Base-by-base conservation (phyloP, 2,113 vertebrate genomes). In the Hyperoodon ampullatus region DNA sequence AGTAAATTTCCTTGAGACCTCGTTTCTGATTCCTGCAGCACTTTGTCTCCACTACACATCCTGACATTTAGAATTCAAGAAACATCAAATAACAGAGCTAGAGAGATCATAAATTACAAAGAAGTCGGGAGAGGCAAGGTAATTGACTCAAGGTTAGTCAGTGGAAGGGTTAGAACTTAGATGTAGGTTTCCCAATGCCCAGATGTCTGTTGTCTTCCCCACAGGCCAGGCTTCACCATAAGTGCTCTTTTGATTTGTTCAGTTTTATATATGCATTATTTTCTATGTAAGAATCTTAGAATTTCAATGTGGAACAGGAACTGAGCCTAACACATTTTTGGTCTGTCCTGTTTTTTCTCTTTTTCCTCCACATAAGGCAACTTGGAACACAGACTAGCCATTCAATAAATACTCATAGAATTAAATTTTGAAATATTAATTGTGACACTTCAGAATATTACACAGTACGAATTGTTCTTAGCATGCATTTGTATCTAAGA, bases 341-440 rank as follows among this genome's bases (percentile, higher is more conserved):
- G 6, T 77, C 55, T 55, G 10, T 24, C 21, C 47, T 60, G 23
- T 35, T 72, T 55, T 87, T 39, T 89, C 50, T 96, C 39, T 90
- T 80, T 72, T 91, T 86, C 30, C 21, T 77, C 50, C 14, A 63
- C 12, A n/a, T 28, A 85, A 96, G 42, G 11, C 72, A 93, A 61
- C 50, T 68, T 0, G 81, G 66, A 87, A 71, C 18, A 89, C 16
- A 80, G 5, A 84, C 13, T 28, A 66, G 19, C 1, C 13, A 91
- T 30, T 94, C 24, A 86, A 35, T 71, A 58, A 93, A 86, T n/a
- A 68, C 5, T 24, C 7, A 26, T 0, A 47, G 28, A 74, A 30
- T 55, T 92, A 44, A 89, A 86, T n/a, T 80, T 35, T 35, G 53
- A 95, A 92, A 78, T 80, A 94, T 14, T 47, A 47, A 86, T 35